These are phyloP conservation scores for Colossoma macropomum DNA, from an alignment of 2,113 vertebrate genomes.

Conservation along the genomic window DNA sequence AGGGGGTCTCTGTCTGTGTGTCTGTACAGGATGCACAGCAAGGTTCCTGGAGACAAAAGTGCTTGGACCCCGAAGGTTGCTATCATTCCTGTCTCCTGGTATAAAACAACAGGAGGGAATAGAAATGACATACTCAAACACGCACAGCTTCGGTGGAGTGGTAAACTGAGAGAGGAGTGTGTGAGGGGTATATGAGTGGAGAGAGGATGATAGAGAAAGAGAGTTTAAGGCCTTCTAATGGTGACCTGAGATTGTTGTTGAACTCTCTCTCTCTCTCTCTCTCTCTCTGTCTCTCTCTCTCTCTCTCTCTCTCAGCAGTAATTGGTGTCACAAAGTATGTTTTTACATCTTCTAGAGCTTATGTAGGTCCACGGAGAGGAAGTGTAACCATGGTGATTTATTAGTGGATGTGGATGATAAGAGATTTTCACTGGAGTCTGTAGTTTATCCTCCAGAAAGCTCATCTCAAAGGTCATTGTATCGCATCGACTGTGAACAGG, in stretches of 20 bases:
- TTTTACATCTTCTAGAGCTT: not conserved
- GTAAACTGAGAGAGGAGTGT: not conserved
- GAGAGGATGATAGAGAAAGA: not conserved
- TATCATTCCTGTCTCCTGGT: not conserved
- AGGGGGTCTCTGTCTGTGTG: not conserved
- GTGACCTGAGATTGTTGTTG: no score
- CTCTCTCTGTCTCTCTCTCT: not conserved
- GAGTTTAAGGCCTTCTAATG: not conserved
- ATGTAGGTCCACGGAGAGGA: no score
- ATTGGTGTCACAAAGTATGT: not conserved
- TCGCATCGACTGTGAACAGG: not conserved
- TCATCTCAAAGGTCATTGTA: not conserved
- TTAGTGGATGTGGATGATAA: not conserved
- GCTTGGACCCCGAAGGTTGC: not conserved
- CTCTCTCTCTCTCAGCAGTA: not conserved
- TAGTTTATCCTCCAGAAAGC: not conserved
- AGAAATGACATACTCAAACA: not conserved
- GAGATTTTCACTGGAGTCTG: not conserved
- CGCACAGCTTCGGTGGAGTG: not conserved
- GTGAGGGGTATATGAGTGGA: not conserved
- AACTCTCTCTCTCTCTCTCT: not conserved
- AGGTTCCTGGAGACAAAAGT: not conserved
- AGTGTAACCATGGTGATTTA: conserved; percentile 34
- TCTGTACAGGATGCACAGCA: not conserved
- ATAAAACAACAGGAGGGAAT: not conserved